phyloP scores from a whole-genome alignment of 2,888 invertebrate genomes.

The Torymus tubicola region DNA sequence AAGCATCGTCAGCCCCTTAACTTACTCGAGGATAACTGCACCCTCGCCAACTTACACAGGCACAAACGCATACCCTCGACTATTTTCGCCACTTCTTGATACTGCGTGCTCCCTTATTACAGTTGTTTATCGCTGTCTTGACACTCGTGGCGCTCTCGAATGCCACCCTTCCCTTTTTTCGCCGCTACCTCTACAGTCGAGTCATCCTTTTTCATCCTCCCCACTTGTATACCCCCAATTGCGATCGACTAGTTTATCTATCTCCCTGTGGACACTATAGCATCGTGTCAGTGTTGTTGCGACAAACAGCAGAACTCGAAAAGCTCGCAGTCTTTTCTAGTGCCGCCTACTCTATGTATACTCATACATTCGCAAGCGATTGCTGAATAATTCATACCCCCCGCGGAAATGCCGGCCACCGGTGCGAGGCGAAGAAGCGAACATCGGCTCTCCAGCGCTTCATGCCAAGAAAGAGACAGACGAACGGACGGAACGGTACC shows the following conservation, averaged over 20 bases:
- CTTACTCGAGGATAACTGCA: no score
- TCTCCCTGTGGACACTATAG: no score
- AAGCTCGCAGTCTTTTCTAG: no score
- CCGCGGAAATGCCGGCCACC: neutral
- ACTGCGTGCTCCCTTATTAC: constrained; percentile 66
- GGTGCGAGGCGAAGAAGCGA: neutral
- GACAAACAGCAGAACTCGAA: no score
- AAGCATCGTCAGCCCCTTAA: no score
- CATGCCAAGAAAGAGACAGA: neutral
- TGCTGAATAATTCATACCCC: constrained; percentile 23
- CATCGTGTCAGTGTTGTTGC: no score
- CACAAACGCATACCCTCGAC: neutral
- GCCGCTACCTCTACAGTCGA: neutral
- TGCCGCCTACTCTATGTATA: no score
- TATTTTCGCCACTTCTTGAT: constrained; percentile 64
- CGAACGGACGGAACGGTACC: neutral
- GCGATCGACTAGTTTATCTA: no score
- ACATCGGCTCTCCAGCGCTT: neutral
- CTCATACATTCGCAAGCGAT: neutral
- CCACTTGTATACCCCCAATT: no score
- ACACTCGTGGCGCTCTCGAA: constrained; percentile 13
- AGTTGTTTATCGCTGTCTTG: constrained; percentile 67
- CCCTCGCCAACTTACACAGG: no score
- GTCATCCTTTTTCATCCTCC: neutral
- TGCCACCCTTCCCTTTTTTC: neutral